Conservation (phyloP, 2,113 vertebrate genomes). For the Chaetops frenatus region DNA sequence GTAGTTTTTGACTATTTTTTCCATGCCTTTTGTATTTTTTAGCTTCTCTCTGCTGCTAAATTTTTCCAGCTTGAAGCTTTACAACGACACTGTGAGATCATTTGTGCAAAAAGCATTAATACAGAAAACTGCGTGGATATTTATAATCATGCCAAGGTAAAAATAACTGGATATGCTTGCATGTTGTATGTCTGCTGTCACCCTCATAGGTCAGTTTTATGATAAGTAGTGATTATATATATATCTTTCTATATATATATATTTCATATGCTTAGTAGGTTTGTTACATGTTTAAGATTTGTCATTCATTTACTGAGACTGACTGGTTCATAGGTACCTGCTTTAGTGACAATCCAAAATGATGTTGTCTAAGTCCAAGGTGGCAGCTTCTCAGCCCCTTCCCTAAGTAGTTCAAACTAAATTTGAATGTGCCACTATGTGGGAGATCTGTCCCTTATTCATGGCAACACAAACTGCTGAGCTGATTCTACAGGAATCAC, state of each 20-base stretch:
- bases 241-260: too few relatives aligned
- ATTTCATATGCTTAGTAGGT: background rate
- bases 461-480: background rate
- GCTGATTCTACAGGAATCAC: background rate
- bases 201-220: background rate
- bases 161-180: background rate
- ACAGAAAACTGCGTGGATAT: constrained; percentile 95
- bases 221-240: background rate
- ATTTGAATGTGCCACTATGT: background rate
- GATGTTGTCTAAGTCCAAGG: background rate
- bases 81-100: constrained; percentile 98
- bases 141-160: constrained; percentile 98
- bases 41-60: constrained; percentile 96
- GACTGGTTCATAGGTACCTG: background rate
- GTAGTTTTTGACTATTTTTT: constrained; percentile 23
- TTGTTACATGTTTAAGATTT: background rate
- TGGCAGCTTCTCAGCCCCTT: background rate
- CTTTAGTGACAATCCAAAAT: background rate
- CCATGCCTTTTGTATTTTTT: background rate
- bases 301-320: background rate
- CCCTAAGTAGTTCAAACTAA: background rate
- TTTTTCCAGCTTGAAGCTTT: constrained; percentile 97
- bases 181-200: background rate
- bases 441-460: background rate
- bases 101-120: constrained; percentile 96